Percentiles rank a stretch among this genome's conserved stretches.
These are phyloP conservation scores for Gasterosteus nipponicus DNA, from an alignment of 2,113 vertebrate species.

Conservation along the genomic window DNA sequence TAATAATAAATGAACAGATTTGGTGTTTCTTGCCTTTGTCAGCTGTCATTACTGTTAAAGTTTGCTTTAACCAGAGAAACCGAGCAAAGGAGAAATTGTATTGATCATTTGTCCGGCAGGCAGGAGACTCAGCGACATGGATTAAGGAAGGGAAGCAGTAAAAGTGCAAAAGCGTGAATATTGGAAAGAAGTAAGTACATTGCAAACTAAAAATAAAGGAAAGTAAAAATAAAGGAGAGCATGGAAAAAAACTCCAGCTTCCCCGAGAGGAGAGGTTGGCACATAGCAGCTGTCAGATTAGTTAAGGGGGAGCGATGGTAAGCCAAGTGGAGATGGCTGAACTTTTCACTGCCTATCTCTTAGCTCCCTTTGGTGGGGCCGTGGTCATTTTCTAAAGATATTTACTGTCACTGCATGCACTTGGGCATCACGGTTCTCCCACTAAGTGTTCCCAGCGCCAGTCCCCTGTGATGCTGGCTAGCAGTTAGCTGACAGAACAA, in stretches of 20 bases:
- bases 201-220: slow-evolving; percentile 37
- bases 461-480: slow-evolving; percentile 49
- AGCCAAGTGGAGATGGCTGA: slow-evolving; percentile 53
- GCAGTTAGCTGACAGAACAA: slow-evolving; percentile 42
- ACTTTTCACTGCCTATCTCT: slow-evolving; percentile 55
- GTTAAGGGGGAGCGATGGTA: slow-evolving; percentile 39
- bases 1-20: slow-evolving; percentile 15
- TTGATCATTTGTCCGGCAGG: slow-evolving; percentile 26
- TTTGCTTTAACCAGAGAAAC: slow-evolving; percentile 24
- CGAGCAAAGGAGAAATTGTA: neutral
- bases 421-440: slow-evolving; percentile 27
- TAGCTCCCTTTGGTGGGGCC: slow-evolving; percentile 46
- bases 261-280: slow-evolving; percentile 13
- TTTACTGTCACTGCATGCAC: slow-evolving; percentile 56
- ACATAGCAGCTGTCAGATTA: slow-evolving; percentile 65
- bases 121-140: slow-evolving; percentile 9
- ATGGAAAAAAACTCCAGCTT: neutral
- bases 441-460: slow-evolving; percentile 46
- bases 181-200: neutral
- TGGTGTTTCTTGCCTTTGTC: slow-evolving; percentile 4
- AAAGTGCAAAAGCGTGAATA: neutral
- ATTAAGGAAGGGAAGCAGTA: neutral
- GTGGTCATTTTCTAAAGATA: slow-evolving; percentile 39
- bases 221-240: neutral
- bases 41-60: slow-evolving; percentile 29